Conservation (phyloP, 2,113 vertebrate species). For the Mirounga angustirostris region DNA sequence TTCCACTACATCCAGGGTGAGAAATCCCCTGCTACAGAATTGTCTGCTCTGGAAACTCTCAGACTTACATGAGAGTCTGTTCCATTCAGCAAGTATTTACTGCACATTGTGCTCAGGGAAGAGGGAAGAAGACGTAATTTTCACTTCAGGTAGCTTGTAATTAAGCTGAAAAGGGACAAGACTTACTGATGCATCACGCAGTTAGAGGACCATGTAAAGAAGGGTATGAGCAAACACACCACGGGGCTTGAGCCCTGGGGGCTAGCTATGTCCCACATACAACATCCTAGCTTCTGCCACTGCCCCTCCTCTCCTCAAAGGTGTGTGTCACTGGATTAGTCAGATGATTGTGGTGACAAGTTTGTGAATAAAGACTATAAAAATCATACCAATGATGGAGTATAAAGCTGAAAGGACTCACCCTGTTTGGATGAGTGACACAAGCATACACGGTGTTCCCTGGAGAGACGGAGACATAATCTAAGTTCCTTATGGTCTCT, state of each 20-base stretch:
- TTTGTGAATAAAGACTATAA: background rate
- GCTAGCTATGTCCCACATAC: background rate
- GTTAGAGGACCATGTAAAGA: background rate
- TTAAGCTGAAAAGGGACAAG: background rate
- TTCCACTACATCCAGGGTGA: background rate
- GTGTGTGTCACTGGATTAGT: background rate
- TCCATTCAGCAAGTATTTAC: background rate
- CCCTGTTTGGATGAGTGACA: constrained; percentile 49
- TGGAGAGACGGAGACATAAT: background rate
- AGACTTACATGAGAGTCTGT: background rate
- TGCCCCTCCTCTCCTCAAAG: background rate
- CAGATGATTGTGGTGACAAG: background rate
- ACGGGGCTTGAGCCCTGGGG: accelerated
- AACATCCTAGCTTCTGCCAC: background rate
- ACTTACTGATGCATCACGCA: background rate
- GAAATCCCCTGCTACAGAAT: background rate
- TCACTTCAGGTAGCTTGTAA: background rate
- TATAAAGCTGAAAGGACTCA: constrained; percentile 56
- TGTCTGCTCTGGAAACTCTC: background rate
- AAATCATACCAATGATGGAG: background rate
- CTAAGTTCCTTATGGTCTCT: background rate
- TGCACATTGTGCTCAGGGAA: background rate
- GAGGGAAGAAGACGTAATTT: constrained; percentile 12
- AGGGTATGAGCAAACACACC: background rate
- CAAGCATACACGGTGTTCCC: constrained; percentile 70